Conservation (phyloP, 2,113 vertebrate species). For the Rutilus rutilus region DNA sequence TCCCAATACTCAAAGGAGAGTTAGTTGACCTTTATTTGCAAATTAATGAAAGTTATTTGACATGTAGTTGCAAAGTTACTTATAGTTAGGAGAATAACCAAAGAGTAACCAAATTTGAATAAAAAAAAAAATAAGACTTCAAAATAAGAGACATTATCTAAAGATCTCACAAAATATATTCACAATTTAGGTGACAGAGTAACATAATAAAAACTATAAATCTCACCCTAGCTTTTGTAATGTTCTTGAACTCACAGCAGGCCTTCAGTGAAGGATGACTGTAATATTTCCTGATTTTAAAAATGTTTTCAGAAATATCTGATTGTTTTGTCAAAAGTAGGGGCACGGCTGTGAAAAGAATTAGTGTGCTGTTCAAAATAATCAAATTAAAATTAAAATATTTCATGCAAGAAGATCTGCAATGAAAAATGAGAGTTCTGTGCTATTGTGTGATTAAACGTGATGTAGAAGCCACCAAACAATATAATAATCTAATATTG, state of each 20-base stretch:
- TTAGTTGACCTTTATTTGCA: too few relatives aligned
- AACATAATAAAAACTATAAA: not conserved
- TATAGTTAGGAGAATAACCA: too few relatives aligned
- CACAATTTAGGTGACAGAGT: not conserved
- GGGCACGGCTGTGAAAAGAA: not conserved
- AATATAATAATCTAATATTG: constrained; percentile 19
- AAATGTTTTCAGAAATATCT: not conserved
- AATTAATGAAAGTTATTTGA: too few relatives aligned
- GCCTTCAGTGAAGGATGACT: not conserved
- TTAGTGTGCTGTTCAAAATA: not conserved
- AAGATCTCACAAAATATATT: not conserved
- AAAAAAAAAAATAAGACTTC: not conserved
- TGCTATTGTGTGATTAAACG: not conserved
- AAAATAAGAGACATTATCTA: not conserved
- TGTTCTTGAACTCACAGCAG: not conserved
- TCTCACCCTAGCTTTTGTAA: not conserved
- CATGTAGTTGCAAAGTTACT: too few relatives aligned
- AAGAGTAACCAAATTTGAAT: too few relatives aligned
- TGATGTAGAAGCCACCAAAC: not conserved
- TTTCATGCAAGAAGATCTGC: not conserved
- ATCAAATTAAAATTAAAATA: not conserved
- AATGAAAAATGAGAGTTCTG: not conserved
- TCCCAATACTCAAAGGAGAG: too few relatives aligned
- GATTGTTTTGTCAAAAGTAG: not conserved
- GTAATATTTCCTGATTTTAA: not conserved